Evolutionary conservation across 2,888 invertebrate species (phyloP).

Genomic region (Cheilosia scutellata): DNA sequence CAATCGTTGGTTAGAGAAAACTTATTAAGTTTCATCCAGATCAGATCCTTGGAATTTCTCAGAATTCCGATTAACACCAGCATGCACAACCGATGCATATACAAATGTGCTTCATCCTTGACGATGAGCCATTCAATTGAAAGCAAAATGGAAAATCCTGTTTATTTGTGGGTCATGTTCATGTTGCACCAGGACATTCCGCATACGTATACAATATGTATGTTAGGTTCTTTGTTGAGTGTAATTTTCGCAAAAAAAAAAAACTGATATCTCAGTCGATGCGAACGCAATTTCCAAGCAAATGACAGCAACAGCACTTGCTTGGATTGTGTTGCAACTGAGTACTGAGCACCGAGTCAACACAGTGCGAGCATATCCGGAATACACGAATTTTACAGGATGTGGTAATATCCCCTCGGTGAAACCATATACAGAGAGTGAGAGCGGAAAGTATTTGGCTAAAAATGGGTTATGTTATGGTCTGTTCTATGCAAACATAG

Average conservation of each 20-base stretch:
- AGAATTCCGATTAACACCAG: conserved; percentile 50
- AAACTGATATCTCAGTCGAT: conserved; percentile 31
- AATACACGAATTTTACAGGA: conserved; percentile 61
- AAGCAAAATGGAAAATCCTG: conserved; percentile 29
- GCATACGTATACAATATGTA: conserved; percentile 10
- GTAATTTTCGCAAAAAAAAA: conserved; percentile 36
- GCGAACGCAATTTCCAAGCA: conserved; percentile 70
- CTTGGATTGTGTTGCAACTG: conserved; percentile 10
- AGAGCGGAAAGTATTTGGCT: conserved; percentile 60
- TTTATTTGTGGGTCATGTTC: conserved; percentile 73
- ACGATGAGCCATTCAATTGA: conserved; percentile 42
- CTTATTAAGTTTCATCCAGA: conserved; percentile 58
- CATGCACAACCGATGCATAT: conserved; percentile 22
- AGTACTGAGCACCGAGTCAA: conserved; percentile 2
- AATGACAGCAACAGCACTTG: conserved; percentile 61
- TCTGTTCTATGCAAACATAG: conserved; percentile 10
- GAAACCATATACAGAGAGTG: conserved; percentile 32
- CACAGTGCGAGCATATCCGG: conserved; percentile 54
- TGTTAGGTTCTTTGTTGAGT: conserved; percentile 8
- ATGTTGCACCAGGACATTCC: conserved; percentile 57
- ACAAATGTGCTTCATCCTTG: conserved; percentile 41
- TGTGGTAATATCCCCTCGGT: conserved; percentile 38
- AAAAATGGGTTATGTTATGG: conserved; percentile 40
- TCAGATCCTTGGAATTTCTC: conserved; percentile 48
- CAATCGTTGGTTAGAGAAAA: conserved; percentile 36